Evolutionary conservation across 2,113 vertebrate species (phyloP), one percentile per base, ranked within the genome.

Genomic region (Nanorana parkeri): DNA sequence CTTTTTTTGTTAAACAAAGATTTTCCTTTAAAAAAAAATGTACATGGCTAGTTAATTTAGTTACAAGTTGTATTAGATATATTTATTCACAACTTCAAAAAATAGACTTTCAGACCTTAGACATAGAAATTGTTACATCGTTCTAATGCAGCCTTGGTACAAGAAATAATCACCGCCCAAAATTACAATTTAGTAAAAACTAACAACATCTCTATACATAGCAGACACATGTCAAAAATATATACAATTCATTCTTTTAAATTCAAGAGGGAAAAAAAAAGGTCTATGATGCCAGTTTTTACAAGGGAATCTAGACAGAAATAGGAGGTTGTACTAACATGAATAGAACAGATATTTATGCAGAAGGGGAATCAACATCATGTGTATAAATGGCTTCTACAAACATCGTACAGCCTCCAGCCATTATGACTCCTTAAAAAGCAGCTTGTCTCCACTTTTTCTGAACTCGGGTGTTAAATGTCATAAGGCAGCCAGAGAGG

Each of bases 1-100:
- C 72, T 85, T 86, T 52, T 83, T 90, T 91, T 89, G 88, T 93
- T 92, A 92, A 92, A 93, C 90, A 92, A 88, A 89, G 85, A 77
- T 91, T 88, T 71, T 29, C 36, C 86, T 92, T 91, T 90, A 63
- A 93, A 82, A 93, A n/a, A n/a, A 94, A 93, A 89, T 77, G 88
- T 93, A 91, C 86, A 88, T 87, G 85, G 86, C 68, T 72, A 85
- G 88, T 88, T 36, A 84, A 87, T 86, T 86, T 84, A 85, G 86
- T 87, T 84, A 87, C 89, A 82, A 88, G 83, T 88, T 88, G 83
- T 80, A 87, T 77, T 82, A 89, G 68, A 82, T 79, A 83, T 56
- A 79, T 84, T 84, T 91, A 92, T 91, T 87, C 92, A 94, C 93
- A 93, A 83, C 84, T 87, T 88, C 90, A 91, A 76, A 83, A 81